These are phyloP conservation scores for Otolemur crassicaudatus DNA, from an alignment of 2,797 vertebrate species.

Conservation along the genomic window DNA sequence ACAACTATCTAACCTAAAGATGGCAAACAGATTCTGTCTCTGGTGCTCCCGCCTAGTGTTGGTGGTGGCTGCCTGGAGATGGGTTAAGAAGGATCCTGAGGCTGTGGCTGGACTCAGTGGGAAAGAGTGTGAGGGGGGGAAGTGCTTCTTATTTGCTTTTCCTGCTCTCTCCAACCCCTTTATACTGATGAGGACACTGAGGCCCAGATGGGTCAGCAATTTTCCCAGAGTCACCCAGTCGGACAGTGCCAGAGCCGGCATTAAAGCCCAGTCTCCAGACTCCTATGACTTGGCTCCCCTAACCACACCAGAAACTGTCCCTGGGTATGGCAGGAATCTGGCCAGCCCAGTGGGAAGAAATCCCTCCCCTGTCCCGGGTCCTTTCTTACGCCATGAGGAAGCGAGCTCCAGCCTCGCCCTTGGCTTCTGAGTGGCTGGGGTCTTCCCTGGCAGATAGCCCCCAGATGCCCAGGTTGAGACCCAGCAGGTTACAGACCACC, in stretches of 20 bases:
- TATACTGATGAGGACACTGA: not conserved
- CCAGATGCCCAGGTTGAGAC: slow-evolving; percentile 87
- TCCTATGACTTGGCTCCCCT: not conserved
- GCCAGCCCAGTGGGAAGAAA: not conserved
- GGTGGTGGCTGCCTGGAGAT: not conserved
- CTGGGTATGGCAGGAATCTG: not conserved
- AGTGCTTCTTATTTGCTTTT: not conserved
- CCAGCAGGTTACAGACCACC: slow-evolving; percentile 85
- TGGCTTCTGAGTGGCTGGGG: slow-evolving; percentile 77
- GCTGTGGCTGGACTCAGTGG: not conserved
- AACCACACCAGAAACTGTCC: not conserved
- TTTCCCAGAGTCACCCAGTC: not conserved
- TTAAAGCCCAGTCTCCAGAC: not conserved
- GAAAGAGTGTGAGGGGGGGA: not conserved
- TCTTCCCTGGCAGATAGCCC: slow-evolving; percentile 85
- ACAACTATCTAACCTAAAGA: not conserved
- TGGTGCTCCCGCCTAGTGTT: not conserved
- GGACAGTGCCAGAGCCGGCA: not conserved
- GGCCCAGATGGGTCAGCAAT: not conserved
- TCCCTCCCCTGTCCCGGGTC: not conserved
- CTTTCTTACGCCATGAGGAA: slow-evolving; percentile 89
- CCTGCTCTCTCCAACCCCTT: not conserved
- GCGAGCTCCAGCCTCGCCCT: slow-evolving; percentile 86
- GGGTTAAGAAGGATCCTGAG: not conserved
- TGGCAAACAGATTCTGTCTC: not conserved